Evolutionary conservation across 2,113 vertebrate species (phyloP), one percentile per base, ranked within the genome.

Genomic region (Turdus rufiventris): DNA sequence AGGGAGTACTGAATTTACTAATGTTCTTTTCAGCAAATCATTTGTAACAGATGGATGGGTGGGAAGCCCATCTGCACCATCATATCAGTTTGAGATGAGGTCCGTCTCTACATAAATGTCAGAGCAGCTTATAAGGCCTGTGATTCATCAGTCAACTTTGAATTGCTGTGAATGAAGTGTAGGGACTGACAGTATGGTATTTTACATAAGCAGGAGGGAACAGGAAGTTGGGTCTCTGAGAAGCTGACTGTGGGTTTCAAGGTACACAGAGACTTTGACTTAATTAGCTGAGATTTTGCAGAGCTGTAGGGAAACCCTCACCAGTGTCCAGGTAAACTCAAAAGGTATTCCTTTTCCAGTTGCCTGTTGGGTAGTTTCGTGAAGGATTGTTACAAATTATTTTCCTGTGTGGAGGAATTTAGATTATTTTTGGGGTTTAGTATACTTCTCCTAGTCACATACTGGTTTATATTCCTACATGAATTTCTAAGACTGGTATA

Each of bases 1-100:
- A 74, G 70, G 33, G 67, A 80, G 63, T 61, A 68, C 42, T 92
- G 94, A 68, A 91, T 89, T 91, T 89, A 84, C 92, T 84, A 60
- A 91, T 87, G 81, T 8, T 85, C 77, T 85, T 84, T 91, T 74
- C 70, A 78, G 77, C 84, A 81, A 75, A 78, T 71, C 26, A n/a
- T 81, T 90, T 90, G 29, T 88, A 80, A 66, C 95, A 96, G 95
- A 94, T 96, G 95, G 94, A 66, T 90, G 94, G 96, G 94, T 96
- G 95, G 96, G 95, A 96, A 95, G 92, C 85, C 95, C 96, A 93
- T 95, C 94, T 96, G 95, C 95, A 88, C 60, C 67, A 63, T 68
- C 88, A 54, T 79, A 85, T 15, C 90, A 77, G 54, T 90, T 92
- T 70, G 88, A 88, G 91, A 91, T 88, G 72, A 93, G 88, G 96